A percentile compares a stretch with the other conserved stretches of the same genome.
Evolutionary conservation across 30 jellyfish, hydroid and myxozoan species (phyloP).

Genomic region (Pseudorhiza aurosa): DNA sequence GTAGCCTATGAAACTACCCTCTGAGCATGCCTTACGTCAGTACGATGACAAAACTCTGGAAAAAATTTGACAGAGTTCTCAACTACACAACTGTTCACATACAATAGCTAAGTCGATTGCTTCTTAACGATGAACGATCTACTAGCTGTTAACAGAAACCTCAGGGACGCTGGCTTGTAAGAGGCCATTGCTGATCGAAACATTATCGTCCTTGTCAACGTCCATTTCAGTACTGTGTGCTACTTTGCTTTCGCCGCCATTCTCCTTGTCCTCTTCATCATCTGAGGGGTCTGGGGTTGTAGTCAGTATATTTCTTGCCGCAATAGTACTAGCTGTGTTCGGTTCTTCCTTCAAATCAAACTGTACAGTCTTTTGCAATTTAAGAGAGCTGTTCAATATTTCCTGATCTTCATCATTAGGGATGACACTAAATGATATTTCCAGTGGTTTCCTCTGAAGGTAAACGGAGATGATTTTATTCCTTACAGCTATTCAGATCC

Average conservation of each 20-base stretch:
- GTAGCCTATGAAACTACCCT: too few relatives aligned
- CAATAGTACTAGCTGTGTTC: slow-evolving; percentile 44
- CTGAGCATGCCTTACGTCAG: too few relatives aligned
- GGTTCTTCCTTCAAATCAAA: slow-evolving; percentile 38
- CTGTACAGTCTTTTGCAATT: slow-evolving; percentile 12
- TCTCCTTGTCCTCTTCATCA: slow-evolving; percentile 35
- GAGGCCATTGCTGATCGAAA: neutral
- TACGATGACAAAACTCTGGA: too few relatives aligned
- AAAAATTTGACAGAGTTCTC: too few relatives aligned
- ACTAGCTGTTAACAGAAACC: slow-evolving; percentile 39
- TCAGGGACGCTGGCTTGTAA: slow-evolving; percentile 2
- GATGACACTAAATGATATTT: slow-evolving; percentile 75
- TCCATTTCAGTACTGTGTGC: slow-evolving; percentile 38
- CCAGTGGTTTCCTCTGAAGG: slow-evolving; percentile 82
- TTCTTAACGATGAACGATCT: neutral
- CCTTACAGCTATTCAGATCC: too few relatives aligned
- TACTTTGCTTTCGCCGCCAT: slow-evolving; percentile 2
- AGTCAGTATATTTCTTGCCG: slow-evolving; percentile 52
- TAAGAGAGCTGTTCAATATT: neutral
- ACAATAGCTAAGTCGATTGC: neutral
- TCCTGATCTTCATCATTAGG: slow-evolving; percentile 58
- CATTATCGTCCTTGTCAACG: slow-evolving; percentile 29
- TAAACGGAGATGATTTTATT: too few relatives aligned
- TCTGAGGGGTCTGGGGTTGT: slow-evolving; percentile 73
- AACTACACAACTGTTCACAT: neutral